These are phyloP conservation scores for Drosophila sordidula DNA, from an alignment of 2,888 invertebrate genomes.

Conservation along the genomic window DNA sequence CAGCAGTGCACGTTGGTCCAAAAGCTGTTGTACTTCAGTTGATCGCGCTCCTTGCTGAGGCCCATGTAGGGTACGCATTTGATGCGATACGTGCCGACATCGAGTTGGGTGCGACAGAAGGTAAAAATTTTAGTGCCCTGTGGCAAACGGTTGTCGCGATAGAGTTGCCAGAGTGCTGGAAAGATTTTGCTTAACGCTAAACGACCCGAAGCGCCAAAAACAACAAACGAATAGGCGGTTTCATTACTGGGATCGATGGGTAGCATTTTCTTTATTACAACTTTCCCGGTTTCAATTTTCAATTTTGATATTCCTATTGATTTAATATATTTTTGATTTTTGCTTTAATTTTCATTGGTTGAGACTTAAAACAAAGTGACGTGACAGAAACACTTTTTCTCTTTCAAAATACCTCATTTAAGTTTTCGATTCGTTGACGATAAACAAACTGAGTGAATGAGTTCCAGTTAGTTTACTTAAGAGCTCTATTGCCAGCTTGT, in stretches of 20 bases:
- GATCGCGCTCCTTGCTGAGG: constrained; percentile 51
- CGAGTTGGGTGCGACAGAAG: constrained; percentile 49
- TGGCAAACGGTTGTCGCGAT: constrained; percentile 61
- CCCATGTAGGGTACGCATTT: constrained; percentile 57
- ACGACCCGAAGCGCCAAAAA: constrained; percentile 63
- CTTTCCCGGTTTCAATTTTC: constrained; percentile 8
- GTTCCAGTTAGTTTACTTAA: no score
- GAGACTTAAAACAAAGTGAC: neutral
- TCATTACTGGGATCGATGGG: constrained; percentile 60
- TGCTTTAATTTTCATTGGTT: neutral
- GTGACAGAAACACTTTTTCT: neutral
- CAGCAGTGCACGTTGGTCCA: constrained; percentile 58
- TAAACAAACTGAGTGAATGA: no score
- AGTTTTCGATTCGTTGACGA: no score
- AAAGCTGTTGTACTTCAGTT: constrained; percentile 57
- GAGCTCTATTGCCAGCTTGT: no score
- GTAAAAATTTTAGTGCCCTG: constrained; percentile 58
- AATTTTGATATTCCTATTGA: neutral
- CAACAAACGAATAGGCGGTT: constrained; percentile 60
- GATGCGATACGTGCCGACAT: constrained; percentile 43
- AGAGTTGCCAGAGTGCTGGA: constrained; percentile 65
- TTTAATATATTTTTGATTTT: neutral
- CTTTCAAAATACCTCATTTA: no score
- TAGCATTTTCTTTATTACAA: constrained; percentile 29
- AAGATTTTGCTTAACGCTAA: constrained; percentile 51